Evolutionary conservation across 2,888 invertebrate genomes (phyloP).

Genomic region (Sceliomorpha sp.): DNA sequence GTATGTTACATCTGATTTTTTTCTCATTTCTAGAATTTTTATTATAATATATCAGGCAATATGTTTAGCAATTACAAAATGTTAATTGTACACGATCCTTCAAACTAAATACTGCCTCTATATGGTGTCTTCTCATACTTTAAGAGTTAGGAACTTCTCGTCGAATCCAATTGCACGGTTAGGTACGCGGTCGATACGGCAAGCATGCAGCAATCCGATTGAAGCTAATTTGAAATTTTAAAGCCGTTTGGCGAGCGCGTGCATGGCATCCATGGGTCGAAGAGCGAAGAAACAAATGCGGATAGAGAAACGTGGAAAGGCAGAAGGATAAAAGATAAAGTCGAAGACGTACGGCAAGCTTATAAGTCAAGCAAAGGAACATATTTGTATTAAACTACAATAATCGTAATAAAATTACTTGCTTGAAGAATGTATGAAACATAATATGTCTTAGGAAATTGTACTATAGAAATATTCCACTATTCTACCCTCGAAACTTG

Average conservation of each 20-base stretch:
- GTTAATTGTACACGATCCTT: too few relatives aligned
- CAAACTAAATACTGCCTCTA: too few relatives aligned
- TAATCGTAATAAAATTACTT: too few relatives aligned
- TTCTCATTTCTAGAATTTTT: too few relatives aligned
- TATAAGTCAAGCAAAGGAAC: constrained; percentile 37
- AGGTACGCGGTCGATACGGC: constrained; percentile 58
- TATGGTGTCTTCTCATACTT: too few relatives aligned
- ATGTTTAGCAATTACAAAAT: too few relatives aligned
- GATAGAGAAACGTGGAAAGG: constrained; percentile 22
- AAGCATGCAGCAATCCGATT: constrained; percentile 73
- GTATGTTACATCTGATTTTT: too few relatives aligned
- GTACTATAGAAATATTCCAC: too few relatives aligned
- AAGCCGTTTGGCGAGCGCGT: constrained; percentile 60
- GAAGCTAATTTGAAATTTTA: constrained; percentile 78
- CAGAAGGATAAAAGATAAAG: constrained; percentile 41
- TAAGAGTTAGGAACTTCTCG: constrained; percentile 41
- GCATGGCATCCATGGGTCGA: constrained; percentile 56
- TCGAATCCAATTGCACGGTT: constrained; percentile 63
- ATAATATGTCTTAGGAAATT: too few relatives aligned
- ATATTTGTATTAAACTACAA: constrained; percentile 1
- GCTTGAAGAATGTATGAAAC: too few relatives aligned
- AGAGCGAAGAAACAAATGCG: constrained; percentile 54
- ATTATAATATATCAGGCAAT: too few relatives aligned
- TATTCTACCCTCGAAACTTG: too few relatives aligned
- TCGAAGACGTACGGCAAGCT: constrained; percentile 27